Base-by-base conservation (phyloP, 2,888 invertebrate species). In the Terebella lapidaria region DNA sequence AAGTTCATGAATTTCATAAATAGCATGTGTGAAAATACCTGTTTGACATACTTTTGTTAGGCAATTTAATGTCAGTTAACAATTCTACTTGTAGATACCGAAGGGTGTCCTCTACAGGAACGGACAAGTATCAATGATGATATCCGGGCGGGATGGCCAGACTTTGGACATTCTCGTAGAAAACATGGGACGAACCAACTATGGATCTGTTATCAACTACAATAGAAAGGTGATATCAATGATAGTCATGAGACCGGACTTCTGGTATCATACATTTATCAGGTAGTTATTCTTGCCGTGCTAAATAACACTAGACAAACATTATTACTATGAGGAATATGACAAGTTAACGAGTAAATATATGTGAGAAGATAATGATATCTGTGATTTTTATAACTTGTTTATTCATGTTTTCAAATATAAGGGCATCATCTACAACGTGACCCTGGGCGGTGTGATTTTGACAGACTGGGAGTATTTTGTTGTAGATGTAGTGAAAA, bases 381-480 rank as follows among this genome's bases (percentile, higher is more conserved):
- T 35, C 10, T 10, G 18, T 35, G 35, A 15, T 35, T 18, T 35
- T 15, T 35, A 15, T 35, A 35, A 35, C 18, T 18, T 35, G 18
- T 35, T 10, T 10, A 35, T 15, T 35, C 53, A 5, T 10, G 58
- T 57, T 55, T 35, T 1, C 26, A n/a, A n/a, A n/a, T n/a, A n/a
- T n/a, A n/a, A 66, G 64, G 66, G 66, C n/a, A 24, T 66, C 4
- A 63, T 62, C 22, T 58, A 58, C 1, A 63, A 65, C 54, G 64
- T 66, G 42, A 66, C 64, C 4, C 52, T 66, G 5, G 49, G 84
- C 63, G 83, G 81, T 0, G 73, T 79, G 18, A 67, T 81, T 1
- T 71, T 90, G 15, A 75, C 71, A 2, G 81, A 84, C 58, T 91
- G 91, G 90, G 84, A n/a, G n/a, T n/a, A n/a, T n/a, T n/a, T n/a